phyloP scores from a whole-genome alignment of 2,113 vertebrate species.

The Craseonycteris thonglongyai region DNA sequence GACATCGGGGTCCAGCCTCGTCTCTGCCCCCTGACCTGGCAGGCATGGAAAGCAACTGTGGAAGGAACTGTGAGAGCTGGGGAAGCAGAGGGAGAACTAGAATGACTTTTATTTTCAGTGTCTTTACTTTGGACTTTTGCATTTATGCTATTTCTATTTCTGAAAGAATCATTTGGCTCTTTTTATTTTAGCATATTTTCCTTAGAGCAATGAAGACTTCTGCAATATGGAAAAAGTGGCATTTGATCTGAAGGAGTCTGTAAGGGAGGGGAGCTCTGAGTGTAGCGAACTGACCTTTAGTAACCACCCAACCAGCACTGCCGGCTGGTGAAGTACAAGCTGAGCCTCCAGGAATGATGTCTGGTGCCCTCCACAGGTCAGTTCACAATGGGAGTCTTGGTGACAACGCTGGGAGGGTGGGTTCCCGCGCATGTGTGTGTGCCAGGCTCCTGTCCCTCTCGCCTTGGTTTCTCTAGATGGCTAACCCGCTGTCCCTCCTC shows the following conservation, averaged over 20 bases:
- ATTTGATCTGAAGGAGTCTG: conserved; percentile 19
- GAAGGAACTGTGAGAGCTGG: background rate
- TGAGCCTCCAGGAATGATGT: background rate
- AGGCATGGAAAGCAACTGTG: background rate
- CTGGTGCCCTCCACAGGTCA: background rate
- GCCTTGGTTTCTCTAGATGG: background rate
- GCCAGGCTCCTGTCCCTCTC: background rate
- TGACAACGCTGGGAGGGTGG: background rate
- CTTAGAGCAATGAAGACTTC: conserved; percentile 13
- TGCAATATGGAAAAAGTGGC: conserved; percentile 41
- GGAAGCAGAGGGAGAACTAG: background rate
- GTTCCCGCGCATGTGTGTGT: background rate
- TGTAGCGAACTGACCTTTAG: conserved; percentile 16
- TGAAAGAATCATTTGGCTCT: conserved; percentile 14
- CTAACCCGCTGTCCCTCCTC: background rate
- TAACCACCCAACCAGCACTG: background rate
- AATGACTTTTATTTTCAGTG: conserved; percentile 12
- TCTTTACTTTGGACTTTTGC: conserved; percentile 35
- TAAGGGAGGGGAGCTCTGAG: background rate
- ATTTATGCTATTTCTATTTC: conserved; percentile 51
- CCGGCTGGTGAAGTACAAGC: rapidly evolving
- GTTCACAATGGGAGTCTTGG: background rate
- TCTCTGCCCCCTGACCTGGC: background rate
- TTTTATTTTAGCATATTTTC: conserved; percentile 39
- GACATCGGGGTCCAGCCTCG: background rate